Conservation (phyloP, 2,113 vertebrate species). For the Gadus macrocephalus region DNA sequence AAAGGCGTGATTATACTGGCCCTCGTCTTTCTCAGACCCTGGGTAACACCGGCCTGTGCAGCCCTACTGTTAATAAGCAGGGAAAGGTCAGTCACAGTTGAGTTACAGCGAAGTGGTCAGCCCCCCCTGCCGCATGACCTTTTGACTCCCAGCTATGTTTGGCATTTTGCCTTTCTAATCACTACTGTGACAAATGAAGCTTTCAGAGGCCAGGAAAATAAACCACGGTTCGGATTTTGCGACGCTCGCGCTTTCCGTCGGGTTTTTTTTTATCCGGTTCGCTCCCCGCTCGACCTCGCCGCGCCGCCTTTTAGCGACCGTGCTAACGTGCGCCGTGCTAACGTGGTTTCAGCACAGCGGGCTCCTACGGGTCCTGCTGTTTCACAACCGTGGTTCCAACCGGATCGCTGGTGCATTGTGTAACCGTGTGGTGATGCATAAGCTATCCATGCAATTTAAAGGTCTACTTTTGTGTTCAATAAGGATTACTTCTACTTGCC, state of each 20-base stretch:
- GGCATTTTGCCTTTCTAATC: constrained; percentile 79
- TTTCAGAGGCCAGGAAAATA: constrained; percentile 50
- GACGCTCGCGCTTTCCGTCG: constrained; percentile 17
- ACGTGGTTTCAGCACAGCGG: no score
- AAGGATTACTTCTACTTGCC: no score
- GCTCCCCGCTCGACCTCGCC: neutral
- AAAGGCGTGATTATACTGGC: constrained; percentile 51
- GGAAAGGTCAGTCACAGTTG: constrained; percentile 77
- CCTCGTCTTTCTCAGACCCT: constrained; percentile 30
- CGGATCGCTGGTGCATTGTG: no score
- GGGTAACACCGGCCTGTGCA: constrained; percentile 59
- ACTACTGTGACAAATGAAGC: constrained; percentile 72
- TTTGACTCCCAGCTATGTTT: constrained; percentile 78
- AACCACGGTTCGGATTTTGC: constrained; percentile 61
- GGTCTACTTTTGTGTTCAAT: no score
- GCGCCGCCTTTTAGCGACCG: constrained; percentile 11
- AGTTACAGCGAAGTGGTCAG: constrained; percentile 76
- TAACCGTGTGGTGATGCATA: no score
- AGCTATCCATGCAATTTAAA: no score
- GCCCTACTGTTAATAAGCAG: constrained; percentile 69
- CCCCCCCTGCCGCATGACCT: constrained; percentile 77
- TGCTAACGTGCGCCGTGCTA: no score
- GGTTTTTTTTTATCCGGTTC: neutral
- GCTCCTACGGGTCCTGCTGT: no score
- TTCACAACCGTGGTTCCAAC: no score